A percentile compares a stretch with the other conserved stretches of the same genome.
Conservation (phyloP, 92 coral and sea anemone species). For the Actinernus sp. region DNA sequence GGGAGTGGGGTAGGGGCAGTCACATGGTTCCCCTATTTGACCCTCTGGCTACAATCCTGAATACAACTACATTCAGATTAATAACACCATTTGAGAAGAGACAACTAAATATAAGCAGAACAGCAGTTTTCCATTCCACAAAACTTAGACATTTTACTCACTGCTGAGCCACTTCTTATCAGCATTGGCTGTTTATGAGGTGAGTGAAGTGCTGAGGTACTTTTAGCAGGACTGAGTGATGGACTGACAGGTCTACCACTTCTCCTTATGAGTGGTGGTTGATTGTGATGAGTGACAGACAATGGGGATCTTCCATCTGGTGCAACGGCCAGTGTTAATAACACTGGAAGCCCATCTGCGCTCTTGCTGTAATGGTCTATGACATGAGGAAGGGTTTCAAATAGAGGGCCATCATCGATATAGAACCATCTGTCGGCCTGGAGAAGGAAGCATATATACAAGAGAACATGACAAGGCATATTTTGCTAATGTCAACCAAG, state of each 20-base stretch:
- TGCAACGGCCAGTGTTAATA: constrained; percentile 79
- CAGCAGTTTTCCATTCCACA: too few species aligned
- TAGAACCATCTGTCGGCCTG: constrained; percentile 96
- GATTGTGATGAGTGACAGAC: constrained; percentile 31
- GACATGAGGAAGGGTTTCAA: constrained; percentile 96
- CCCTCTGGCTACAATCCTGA: too few species aligned
- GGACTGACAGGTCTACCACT: constrained; percentile 38
- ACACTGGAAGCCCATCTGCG: constrained; percentile 96
- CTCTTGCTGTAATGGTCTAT: constrained; percentile 92
- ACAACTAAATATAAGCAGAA: too few species aligned
- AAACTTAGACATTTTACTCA: constrained; percentile 13
- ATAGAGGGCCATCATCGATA: constrained; percentile 97
- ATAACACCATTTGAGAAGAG: too few species aligned
- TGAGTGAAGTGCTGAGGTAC: constrained; percentile 7
- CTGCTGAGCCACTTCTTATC: constrained; percentile 32
- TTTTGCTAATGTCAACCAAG: too few species aligned
- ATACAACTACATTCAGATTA: too few species aligned
- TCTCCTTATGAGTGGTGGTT: constrained; percentile 32
- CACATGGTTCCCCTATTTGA: too few species aligned
- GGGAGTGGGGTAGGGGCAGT: too few species aligned
- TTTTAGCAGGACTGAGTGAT: constrained; percentile 29
- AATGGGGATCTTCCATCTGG: constrained; percentile 90
- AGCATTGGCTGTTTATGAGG: not conserved
- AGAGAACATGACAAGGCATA: too few species aligned
- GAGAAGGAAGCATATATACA: not conserved